These are phyloP conservation scores for Venustaconcha ellipsiformis DNA, from an alignment of 1,140 invertebrate genomes.

Conservation along the genomic window DNA sequence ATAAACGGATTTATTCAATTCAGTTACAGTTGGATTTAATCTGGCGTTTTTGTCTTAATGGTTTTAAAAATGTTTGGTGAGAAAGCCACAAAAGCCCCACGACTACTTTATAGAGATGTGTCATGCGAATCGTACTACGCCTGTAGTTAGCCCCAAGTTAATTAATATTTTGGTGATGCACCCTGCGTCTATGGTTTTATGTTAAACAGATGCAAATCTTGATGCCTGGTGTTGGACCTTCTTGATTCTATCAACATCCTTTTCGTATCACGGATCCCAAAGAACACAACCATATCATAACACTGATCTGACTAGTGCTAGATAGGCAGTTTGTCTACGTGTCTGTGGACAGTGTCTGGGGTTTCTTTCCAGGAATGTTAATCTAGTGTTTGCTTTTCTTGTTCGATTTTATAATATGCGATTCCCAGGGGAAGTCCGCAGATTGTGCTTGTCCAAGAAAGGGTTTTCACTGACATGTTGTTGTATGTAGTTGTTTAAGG, in stretches of 20 bases:
- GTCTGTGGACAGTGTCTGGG: constrained; percentile 13
- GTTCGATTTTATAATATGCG: too few relatives aligned
- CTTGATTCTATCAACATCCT: constrained; percentile 8
- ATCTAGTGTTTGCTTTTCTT: too few relatives aligned
- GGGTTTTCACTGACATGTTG: too few relatives aligned
- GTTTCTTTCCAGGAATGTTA: constrained; percentile 14
- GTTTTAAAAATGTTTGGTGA: too few relatives aligned
- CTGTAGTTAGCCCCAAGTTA: neutral
- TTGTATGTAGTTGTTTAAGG: too few relatives aligned
- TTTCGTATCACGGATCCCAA: constrained; percentile 6
- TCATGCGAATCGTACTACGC: neutral
- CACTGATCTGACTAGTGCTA: too few relatives aligned
- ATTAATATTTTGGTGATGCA: constrained; percentile 1
- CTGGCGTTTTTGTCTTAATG: too few relatives aligned
- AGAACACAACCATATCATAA: too few relatives aligned
- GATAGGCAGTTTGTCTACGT: constrained; percentile 5
- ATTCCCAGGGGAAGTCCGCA: too few relatives aligned
- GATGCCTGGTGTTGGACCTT: constrained; percentile 3
- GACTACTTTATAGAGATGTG: constrained; percentile 1
- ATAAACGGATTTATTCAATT: too few relatives aligned
- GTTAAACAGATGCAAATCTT: constrained; percentile 5
- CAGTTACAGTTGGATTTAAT: too few relatives aligned
- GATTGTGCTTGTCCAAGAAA: too few relatives aligned
- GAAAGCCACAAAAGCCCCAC: constrained; percentile 3
- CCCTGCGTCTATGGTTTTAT: neutral